Evolutionary conservation across 2,888 invertebrate genomes (phyloP), one percentile per base, ranked within the genome.

Genomic region (Xestia ashworthii): DNA sequence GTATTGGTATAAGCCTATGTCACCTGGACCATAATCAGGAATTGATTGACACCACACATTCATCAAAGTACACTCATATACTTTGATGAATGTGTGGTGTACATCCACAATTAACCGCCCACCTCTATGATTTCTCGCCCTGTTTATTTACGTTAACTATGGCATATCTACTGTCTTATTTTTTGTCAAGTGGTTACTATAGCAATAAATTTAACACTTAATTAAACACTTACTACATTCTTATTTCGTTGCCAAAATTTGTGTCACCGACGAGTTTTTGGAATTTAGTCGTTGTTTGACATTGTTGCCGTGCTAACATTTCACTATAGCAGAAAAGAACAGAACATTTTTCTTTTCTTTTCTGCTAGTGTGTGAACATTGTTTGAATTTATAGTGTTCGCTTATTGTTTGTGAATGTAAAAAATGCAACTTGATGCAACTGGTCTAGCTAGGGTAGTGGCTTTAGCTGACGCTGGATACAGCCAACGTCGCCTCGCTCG

Each of bases 341-440:
- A n/a, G n/a, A n/a, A n/a, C n/a, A n/a, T n/a, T 69, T 69, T 69
- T 6, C 41, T 69, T 53, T 55, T 55, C 0, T 55, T 41, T 55
- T 41, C 55, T n/a, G 41, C 53, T 69, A 16, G n/a, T 70, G n/a
- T 70, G 55, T 25, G 55, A 70, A 55, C n/a, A 44, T 55, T 55
- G 55, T 70, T 55, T 41, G 41, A n/a, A 55, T 44, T 68, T 38
- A 1, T 14, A 38, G 32, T 50, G 67, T 67, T 25, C 1, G 12
- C 25, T 50, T 50, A 50, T 32, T 67, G 32, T 25, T 38, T 22
- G 22, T 38, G 48, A 67, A 12, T 50, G 11, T 48, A 67, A 67
- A 67, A 67, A 19, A 50, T 50, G 22, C 19, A 22, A 22, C 48
- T 32, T 0, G 48, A 48, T 16, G 48, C 48, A 48, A 38, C 38